Conservation (phyloP, 1,140 invertebrate species). For the Heterodera carotae region DNA sequence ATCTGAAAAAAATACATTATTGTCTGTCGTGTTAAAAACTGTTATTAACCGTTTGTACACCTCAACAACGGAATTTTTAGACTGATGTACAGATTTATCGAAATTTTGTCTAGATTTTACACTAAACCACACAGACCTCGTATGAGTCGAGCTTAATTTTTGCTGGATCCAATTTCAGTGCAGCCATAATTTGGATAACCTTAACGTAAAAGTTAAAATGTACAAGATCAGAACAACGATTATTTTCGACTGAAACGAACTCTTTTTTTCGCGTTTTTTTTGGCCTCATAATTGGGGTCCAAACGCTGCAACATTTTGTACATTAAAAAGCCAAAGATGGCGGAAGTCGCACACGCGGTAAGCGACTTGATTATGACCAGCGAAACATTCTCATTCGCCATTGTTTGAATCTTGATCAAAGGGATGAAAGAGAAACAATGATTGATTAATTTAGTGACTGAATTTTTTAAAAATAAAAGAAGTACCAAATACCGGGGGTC, state of each 20-base stretch:
- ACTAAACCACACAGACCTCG: constrained; percentile 10
- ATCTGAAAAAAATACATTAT: neutral
- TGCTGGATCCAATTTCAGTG: constrained; percentile 20
- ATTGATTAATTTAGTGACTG: too few relatives aligned
- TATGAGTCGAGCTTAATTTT: constrained; percentile 23
- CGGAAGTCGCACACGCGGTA: neutral
- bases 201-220: neutral
- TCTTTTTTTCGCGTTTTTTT: constrained; percentile 31
- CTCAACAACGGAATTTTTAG: too few relatives aligned
- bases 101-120: too few relatives aligned
- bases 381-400: too few relatives aligned
- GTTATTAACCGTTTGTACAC: too few relatives aligned
- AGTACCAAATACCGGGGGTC: too few relatives aligned
- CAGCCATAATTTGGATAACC: constrained; percentile 12
- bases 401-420: too few relatives aligned
- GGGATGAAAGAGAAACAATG: too few relatives aligned
- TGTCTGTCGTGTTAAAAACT: too few relatives aligned
- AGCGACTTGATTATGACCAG: neutral
- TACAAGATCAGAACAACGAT: neutral
- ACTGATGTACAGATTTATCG: too few relatives aligned
- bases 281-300: constrained; percentile 27
- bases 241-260: neutral
- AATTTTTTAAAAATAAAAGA: too few relatives aligned
- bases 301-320: constrained; percentile 1
- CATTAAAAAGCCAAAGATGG: neutral